Percentiles rank a stretch among this genome's conserved stretches.
These are phyloP conservation scores for Dinoponera quadriceps DNA, from an alignment of 1,140 invertebrate genomes.

Conservation along the genomic window DNA sequence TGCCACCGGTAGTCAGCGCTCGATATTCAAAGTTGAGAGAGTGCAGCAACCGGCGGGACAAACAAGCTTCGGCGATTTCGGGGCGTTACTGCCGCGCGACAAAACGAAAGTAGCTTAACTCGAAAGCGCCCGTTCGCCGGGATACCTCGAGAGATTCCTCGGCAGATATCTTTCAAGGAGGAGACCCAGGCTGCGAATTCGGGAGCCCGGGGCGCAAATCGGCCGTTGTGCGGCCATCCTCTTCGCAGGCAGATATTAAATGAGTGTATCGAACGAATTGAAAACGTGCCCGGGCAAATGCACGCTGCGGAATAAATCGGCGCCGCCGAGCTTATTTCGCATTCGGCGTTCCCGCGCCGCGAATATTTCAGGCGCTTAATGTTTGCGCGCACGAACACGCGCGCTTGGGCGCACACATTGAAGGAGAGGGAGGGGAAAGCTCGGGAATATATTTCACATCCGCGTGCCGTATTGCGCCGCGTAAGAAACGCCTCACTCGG, in stretches of 20 bases:
- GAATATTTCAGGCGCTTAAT: slow-evolving; percentile 60
- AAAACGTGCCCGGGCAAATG: slow-evolving; percentile 41
- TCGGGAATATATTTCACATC: slow-evolving; percentile 49
- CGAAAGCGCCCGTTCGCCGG: background rate
- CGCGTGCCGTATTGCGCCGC: slow-evolving; percentile 2
- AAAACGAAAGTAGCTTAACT: slow-evolving; percentile 35
- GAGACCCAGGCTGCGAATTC: background rate
- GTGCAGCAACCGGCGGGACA: background rate
- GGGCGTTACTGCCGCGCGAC: background rate
- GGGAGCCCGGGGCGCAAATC: slow-evolving; percentile 33
- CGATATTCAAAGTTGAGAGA: background rate
- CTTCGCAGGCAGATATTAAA: slow-evolving; percentile 53
- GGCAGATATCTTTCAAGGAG: background rate
- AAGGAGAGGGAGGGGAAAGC: no score
- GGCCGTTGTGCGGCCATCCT: slow-evolving; percentile 13
- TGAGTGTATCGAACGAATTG: slow-evolving; percentile 56
- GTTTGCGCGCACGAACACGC: slow-evolving; percentile 55
- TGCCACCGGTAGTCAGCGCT: background rate
- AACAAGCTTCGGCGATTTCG: slow-evolving; percentile 22
- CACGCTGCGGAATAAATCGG: slow-evolving; percentile 22
- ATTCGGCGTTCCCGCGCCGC: slow-evolving; percentile 36
- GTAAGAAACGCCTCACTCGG: background rate
- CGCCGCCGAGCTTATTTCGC: slow-evolving; percentile 49
- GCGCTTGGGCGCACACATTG: slow-evolving; percentile 24
- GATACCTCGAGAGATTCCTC: slow-evolving; percentile 10